Evolutionary conservation across 2,113 vertebrate species (phyloP), one percentile per base, ranked within the genome.

Genomic region (Phalacrocorax brasilianus): DNA sequence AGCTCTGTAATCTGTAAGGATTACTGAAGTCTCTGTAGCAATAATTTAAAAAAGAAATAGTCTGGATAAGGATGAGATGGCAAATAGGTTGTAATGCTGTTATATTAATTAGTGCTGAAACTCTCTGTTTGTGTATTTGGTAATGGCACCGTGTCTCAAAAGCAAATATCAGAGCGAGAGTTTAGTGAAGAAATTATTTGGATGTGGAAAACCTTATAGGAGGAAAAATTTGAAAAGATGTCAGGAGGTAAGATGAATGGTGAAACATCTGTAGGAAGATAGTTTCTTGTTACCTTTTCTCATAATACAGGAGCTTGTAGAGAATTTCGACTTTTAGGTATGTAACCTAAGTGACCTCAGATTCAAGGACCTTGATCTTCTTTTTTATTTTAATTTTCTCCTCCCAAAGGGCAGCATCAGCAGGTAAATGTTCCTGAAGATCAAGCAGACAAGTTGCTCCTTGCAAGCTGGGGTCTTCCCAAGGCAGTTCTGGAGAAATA

Each of bases 381-480:
- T 88, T 38, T 38, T 38, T 10, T 38, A 10, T 38, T 30, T 70
- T 86, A 2, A 53, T 86, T 74, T 95, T 96, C 81, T 89, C 19
- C 32, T 78, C 44, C 82, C 49, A 89, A 94, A 99, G 99, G 97
- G 22, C 90, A 95, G 16, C 93, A 90, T 73, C 89, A 97, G 66
- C 98, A 93, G 32, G 91, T 99, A 96, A 98, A 97, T 79, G 52
- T 97, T 95, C 98, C 99, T 33, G 96, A 96, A 27, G 98, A 98
- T 17, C 98, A 98, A 88, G 92, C 91, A 75, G 99, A 99, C 87
- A 98, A 98, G 93, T 97, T 99, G 79, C 97, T 99, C 13, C 96
- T 99, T 85, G 98, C 98, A 96, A 99, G 98, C 47, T 99, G 99
- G 99, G 99, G 99, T 80, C 98, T 99, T 62, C 99, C 99, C 38